Evolutionary conservation across 2,888 invertebrate genomes (phyloP).

Genomic region (Eulithis prunata): DNA sequence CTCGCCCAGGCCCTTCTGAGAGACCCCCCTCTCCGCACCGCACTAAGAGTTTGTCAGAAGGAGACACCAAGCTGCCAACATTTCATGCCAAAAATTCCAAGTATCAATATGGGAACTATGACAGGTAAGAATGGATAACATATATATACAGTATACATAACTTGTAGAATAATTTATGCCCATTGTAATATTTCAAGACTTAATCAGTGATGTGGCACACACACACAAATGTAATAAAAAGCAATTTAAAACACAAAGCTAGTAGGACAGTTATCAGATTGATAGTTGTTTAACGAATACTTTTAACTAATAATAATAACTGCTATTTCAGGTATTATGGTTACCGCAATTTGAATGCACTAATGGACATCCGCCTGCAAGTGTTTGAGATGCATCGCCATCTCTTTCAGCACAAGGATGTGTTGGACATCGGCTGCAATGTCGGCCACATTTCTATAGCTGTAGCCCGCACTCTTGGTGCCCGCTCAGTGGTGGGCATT

Average conservation of each 20-base stretch:
- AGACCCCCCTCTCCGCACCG: conserved; percentile 79
- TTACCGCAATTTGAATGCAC: conserved; percentile 93
- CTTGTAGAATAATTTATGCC: neutral
- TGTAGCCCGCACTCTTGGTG: conserved; percentile 93
- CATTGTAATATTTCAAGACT: neutral
- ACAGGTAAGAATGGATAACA: conserved; percentile 81
- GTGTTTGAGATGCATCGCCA: conserved; percentile 91
- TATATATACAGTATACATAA: conserved; percentile 2
- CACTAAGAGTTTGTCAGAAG: conserved; percentile 64
- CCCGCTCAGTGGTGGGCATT: conserved; percentile 94
- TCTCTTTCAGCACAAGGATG: conserved; percentile 94
- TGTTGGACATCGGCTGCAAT: conserved; percentile 99
- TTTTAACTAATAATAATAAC: no score
- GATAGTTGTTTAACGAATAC: no score
- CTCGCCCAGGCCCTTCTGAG: conserved; percentile 67
- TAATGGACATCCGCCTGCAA: conserved; percentile 92
- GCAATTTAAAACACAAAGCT: neutral
- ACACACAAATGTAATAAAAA: neutral
- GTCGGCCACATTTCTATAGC: conserved; percentile 97
- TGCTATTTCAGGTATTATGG: conserved; percentile 92
- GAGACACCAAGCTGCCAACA: conserved; percentile 82
- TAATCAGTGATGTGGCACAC: neutral
- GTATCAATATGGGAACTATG: conserved; percentile 98
- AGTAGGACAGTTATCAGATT: no score
- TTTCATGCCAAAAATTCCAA: conserved; percentile 91